Conservation (phyloP, 1,140 invertebrate species). For the Cepaea nemoralis region DNA sequence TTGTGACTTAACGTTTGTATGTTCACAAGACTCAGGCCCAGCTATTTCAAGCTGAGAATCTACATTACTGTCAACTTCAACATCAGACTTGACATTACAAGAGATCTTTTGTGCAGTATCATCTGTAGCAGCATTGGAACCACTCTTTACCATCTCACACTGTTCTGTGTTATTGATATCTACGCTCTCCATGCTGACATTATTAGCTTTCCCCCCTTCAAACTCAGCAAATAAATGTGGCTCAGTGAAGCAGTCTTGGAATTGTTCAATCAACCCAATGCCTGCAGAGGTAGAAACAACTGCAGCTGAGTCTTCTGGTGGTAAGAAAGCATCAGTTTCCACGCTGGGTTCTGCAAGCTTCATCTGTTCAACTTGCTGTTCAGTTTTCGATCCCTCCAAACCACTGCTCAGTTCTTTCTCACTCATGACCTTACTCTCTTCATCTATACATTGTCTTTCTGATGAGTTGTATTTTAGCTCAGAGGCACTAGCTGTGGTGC, state of each 20-base stretch:
- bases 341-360: too few species aligned
- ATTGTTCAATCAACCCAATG: too few species aligned
- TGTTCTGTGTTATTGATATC: not conserved
- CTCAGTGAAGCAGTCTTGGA: not conserved
- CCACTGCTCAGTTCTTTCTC: not conserved
- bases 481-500: not conserved
- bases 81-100: not conserved
- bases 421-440: not conserved
- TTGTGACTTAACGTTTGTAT: not conserved
- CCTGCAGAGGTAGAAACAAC: too few species aligned
- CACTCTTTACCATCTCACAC: not conserved
- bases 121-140: not conserved
- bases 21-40: too few species aligned
- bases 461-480: not conserved
- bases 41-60: too few species aligned
- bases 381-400: not conserved
- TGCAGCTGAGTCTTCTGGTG: too few species aligned
- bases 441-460: not conserved
- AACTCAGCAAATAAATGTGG: not conserved
- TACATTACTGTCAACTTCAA: too few species aligned
- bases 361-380: not conserved
- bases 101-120: not conserved
- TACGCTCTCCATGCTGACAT: not conserved
- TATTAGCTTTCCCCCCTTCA: not conserved
- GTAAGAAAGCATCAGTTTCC: too few species aligned